Percentiles rank a stretch among this genome's conserved stretches.
phyloP scores from a whole-genome alignment of 2,797 vertebrate species.

The Brotula barbata region DNA sequence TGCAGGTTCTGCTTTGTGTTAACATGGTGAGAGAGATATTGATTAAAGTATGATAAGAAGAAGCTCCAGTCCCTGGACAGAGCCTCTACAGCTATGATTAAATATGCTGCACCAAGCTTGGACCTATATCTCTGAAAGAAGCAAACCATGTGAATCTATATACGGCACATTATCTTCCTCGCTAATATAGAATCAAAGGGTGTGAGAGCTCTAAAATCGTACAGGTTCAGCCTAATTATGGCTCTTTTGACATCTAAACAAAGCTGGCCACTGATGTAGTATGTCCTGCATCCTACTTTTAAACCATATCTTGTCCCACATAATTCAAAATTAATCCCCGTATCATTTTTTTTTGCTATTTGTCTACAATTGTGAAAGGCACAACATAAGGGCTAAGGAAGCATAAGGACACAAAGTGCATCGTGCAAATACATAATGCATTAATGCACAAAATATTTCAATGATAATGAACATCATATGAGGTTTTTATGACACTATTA shows the following conservation, averaged over 20 bases:
- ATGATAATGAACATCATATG: not conserved
- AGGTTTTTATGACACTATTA: not conserved
- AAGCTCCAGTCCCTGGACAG: constrained; percentile 72
- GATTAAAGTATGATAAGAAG: constrained; percentile 82
- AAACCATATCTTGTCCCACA: constrained; percentile 8
- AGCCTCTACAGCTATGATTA: constrained; percentile 73
- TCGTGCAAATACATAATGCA: not conserved
- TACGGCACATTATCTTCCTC: constrained; percentile 43
- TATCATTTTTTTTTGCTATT: constrained; percentile 3
- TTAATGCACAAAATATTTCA: not conserved
- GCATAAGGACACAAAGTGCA: not conserved
- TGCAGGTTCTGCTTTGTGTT: constrained; percentile 71
- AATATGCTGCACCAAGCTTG: constrained; percentile 63
- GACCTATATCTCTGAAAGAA: constrained; percentile 54
- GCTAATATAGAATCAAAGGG: constrained; percentile 33
- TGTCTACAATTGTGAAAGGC: not conserved
- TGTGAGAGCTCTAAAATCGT: constrained; percentile 19
- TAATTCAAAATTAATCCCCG: constrained; percentile 10
- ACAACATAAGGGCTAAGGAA: not conserved
- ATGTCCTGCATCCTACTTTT: not conserved
- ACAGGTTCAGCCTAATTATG: constrained; percentile 14
- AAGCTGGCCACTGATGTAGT: not conserved
- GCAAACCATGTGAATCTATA: constrained; percentile 41
- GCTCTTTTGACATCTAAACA: constrained; percentile 20
- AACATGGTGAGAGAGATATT: constrained; percentile 76